Base-by-base conservation (phyloP, 2,888 invertebrate species). In the Leptinotarsa tumamoca region DNA sequence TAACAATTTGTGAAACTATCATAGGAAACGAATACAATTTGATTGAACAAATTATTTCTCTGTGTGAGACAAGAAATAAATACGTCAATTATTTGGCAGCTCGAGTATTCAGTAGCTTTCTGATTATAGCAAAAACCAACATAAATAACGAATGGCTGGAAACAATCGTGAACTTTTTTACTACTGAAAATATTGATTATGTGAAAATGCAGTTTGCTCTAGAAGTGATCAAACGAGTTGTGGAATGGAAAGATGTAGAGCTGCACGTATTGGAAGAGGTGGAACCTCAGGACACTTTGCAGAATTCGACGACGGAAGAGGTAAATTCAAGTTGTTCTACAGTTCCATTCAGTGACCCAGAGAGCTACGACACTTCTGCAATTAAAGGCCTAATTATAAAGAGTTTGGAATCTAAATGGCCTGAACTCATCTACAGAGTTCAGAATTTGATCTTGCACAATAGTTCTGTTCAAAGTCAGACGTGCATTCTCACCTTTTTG, bases 331-430 rank as follows among this genome's bases (percentile, higher is more conserved):
- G 87, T 73, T 94, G 94, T 87, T 90, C 91, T 10, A 92, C 91
- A 1, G 90, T 93, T 50, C 89, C 92, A 58, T 90, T 95, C 50
- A 93, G 93, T 51, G 95, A 95, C 85, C 93, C 95, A 0, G 95
- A 96, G 87, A 94, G 94, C 74, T 93, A 95, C 84, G 95, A 96
- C 84, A 95, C 95, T n/a, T 94, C 95, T 18, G 93, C 94, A 75
- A 93, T 96, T 66, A 96, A 96, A 89, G 95, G 95, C 82, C 90
- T 95, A 82, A 95, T 95, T 51, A 95, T 96, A 61, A 95, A 95
- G 90, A 94, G 94, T 56, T 89, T 96, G 76, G 95, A 96, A 88
- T 92, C 93, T 73, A 95, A 95, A 87, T 97, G 96, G 97, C 94
- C 94, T 1, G 91, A 93, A 77, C 88, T 97, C 82, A 95, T 96